Conservation (phyloP, 1,140 invertebrate species). For the Coenobita brevimanus region DNA sequence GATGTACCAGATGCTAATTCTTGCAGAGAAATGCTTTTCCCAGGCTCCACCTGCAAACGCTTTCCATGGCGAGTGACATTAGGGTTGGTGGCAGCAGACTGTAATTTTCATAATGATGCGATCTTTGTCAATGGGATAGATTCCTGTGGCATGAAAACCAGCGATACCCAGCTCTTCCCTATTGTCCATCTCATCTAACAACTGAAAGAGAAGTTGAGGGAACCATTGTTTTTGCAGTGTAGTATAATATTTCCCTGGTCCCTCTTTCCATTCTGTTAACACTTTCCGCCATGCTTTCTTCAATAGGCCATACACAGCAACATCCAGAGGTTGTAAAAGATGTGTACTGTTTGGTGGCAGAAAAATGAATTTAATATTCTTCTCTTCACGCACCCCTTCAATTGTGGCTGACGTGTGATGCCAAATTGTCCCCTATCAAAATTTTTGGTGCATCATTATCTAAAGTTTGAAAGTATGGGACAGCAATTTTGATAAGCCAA, state of each 20-base stretch:
- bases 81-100: too few relatives aligned
- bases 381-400: not conserved
- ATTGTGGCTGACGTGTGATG: not conserved
- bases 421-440: not conserved
- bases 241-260: not conserved
- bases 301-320: not conserved
- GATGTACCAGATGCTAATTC: too few relatives aligned
- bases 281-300: constrained; percentile 4
- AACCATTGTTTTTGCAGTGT: not conserved
- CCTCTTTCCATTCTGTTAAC: not conserved
- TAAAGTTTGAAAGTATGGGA: not conserved
- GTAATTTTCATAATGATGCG: too few relatives aligned
- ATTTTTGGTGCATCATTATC: not conserved
- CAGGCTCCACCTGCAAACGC: not conserved
- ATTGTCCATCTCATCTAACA: not conserved
- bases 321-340: constrained; percentile 7
- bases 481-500: not conserved
- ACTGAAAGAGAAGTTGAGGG: not conserved
- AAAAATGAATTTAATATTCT: not conserved
- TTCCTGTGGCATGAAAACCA: not conserved
- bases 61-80: not conserved
- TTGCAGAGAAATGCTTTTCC: too few relatives aligned
- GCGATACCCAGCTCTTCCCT: not conserved
- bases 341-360: constrained; percentile 3
- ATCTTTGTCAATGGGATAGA: constrained; percentile 6